Base-by-base conservation (phyloP, 2,797 vertebrate genomes). In the Nannoperca australis region DNA sequence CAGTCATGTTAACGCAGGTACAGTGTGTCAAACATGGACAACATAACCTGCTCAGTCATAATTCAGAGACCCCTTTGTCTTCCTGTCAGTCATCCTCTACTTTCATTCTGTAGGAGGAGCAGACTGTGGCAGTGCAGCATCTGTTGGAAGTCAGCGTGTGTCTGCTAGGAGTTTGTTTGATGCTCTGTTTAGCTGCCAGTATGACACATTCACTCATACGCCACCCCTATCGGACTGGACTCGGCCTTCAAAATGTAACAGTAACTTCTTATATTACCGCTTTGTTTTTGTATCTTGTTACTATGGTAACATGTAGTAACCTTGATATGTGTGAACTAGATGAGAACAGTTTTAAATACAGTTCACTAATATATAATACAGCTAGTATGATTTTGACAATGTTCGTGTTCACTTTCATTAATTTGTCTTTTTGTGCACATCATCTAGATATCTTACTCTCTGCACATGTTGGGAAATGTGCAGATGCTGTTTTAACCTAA, bases 1-100 rank as follows among this genome's bases (percentile, higher is more conserved):
- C 92, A 0, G 88, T 94, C 75, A 90, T 95, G 89, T 90, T 96
- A 78, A 93, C 94, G 22, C 70, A 87, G 95, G 95, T 96, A 90
- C 45, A 40, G 30, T 69, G 6, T 36, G 45, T 36, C 34, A 49
- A 30, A 67, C 7, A 11, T 70, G 0, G 73, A 63, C 56, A 68
- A 50, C 18, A 49, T 8, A 17, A 11, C 15, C 36, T 22, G 2
- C 42, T 68, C 22, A 51, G 20, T 11, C 3, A 32, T 54, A 20
- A 30, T 60, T n/a, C 14, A 61, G 20, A 56, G 45, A 24, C 7
- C 0, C 5, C 30, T 0, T 45, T 54, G 30, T 62, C 2, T 38
- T 44, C 20, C 5, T 62, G 58, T 68, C 5, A n/a, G 10, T 84
- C 1, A 69, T 76, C 17, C 17, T 76, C 5, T 69, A 6, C 66